These are phyloP conservation scores for Rugalucina vietnamica DNA, from an alignment of 2,888 invertebrate genomes.

Conservation along the genomic window DNA sequence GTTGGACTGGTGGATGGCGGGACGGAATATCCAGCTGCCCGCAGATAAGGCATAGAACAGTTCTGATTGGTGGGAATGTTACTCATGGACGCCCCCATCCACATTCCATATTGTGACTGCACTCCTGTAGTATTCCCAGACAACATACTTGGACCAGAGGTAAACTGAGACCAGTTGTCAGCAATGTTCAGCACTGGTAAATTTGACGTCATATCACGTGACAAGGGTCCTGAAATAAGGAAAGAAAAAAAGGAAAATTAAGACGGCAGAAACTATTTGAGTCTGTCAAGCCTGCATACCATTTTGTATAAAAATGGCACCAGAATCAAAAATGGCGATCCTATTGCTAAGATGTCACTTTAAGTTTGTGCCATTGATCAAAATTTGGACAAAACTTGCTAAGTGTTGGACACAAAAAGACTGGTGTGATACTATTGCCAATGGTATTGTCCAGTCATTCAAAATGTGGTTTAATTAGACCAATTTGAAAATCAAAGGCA, in stretches of 20 bases:
- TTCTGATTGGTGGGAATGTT: conserved; percentile 79
- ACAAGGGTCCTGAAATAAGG: conserved; percentile 68
- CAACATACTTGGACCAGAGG: conserved; percentile 68
- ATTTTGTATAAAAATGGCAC: too few relatives aligned
- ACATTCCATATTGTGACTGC: conserved; percentile 77
- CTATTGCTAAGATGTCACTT: too few relatives aligned
- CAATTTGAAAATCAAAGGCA: conserved; percentile 23
- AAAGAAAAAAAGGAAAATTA: too few relatives aligned
- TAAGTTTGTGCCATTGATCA: too few relatives aligned
- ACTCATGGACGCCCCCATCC: conserved; percentile 75
- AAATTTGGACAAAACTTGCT: too few relatives aligned
- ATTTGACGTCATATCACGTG: conserved; percentile 75
- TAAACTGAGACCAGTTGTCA: conserved; percentile 79
- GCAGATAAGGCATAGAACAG: conserved; percentile 79
- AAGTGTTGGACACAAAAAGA: too few relatives aligned
- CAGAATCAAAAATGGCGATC: too few relatives aligned
- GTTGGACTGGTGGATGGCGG: conserved; percentile 68
- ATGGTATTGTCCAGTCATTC: too few relatives aligned
- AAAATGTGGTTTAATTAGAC: conserved; percentile 18
- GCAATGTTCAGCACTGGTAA: conserved; percentile 76
- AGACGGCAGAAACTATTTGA: too few relatives aligned
- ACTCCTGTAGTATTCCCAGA: conserved; percentile 66
- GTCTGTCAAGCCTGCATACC: too few relatives aligned
- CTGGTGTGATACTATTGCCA: too few relatives aligned
- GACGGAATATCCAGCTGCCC: conserved; percentile 74